phyloP scores from a whole-genome alignment of 2,888 invertebrate species.

The Xestia ashworthii region DNA sequence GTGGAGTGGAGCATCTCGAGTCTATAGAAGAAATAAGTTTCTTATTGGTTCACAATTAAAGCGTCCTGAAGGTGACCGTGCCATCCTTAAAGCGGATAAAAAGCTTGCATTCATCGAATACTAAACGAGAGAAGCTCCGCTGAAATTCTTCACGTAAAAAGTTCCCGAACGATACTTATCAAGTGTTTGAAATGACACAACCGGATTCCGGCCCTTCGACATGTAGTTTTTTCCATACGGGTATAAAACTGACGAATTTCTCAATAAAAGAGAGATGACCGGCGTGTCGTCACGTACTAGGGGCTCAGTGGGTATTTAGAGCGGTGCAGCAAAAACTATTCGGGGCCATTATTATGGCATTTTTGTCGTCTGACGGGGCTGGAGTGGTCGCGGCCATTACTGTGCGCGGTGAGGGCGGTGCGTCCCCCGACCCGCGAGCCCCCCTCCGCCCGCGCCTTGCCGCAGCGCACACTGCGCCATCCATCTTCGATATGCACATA shows the following conservation, averaged over 20 bases:
- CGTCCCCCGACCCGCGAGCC: conserved; percentile 66
- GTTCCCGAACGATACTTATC: conserved; percentile 87
- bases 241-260: conserved; percentile 91
- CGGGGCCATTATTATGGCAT: conserved; percentile 90
- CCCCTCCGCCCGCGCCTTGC: conserved; percentile 72
- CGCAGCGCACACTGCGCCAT: conserved; percentile 82
- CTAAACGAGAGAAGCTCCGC: conserved; percentile 85
- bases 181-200: conserved; percentile 91
- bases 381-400: conserved; percentile 89
- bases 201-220: conserved; percentile 86
- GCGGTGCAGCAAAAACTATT: conserved; percentile 90
- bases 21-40: conserved; percentile 81
- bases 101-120: conserved; percentile 86
- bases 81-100: conserved; percentile 82
- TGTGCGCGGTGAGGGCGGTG: conserved; percentile 78
- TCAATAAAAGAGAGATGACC: conserved; percentile 90
- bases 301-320: conserved; percentile 88
- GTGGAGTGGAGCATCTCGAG: conserved; percentile 70
- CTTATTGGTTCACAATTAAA: conserved; percentile 88
- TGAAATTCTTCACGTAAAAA: conserved; percentile 87
- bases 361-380: conserved; percentile 91
- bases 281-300: conserved; percentile 88
- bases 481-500: conserved; percentile 91
- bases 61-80: conserved; percentile 88
- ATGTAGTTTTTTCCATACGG: conserved; percentile 83